Evolutionary conservation across 1,140 invertebrate genomes (phyloP), one percentile per base, ranked within the genome.

Genomic region (Paraescarpia echinospica): DNA sequence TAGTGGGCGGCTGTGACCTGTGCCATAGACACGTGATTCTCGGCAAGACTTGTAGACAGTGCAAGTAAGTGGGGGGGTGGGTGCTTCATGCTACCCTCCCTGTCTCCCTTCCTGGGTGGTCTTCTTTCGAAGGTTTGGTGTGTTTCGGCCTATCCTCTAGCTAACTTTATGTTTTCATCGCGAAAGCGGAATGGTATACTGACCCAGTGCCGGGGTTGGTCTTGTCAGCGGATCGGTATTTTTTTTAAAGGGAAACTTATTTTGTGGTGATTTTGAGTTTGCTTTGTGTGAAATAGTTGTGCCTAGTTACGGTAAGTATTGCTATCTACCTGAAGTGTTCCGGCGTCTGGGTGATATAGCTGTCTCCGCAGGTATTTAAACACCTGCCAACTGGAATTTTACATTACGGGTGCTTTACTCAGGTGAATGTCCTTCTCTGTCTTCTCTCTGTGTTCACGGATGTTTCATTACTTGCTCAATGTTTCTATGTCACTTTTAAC

Each of bases 1-100:
- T 90, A 34, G 34, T 90, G 18, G 90, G 90, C 90, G 98, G 97
- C 1, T 99, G 98, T 96, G 98, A 98, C 96, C 97, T 98, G 94
- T 99, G 98, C 96, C 97, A 98, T 93, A 98, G 98, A 95, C 98
- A 98, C 96, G 98, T 99, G 97, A 98, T 98, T 94, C 97, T 98
- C 95, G 98, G 98, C 90, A 97, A 98, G 91, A 98, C 98, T 96
- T 99, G 99, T 96, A 99, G 98, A 96, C 98, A 99, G 95, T 99
- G 98, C 97, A 99, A 99, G 96, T 96, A 95, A 96, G 96, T 92
- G 59, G 2, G 18, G 2, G 8, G 59, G 59, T 14, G 59, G 59
- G 59, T 77, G 88, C 27, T 31, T 77, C 8, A 14, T 12, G 22
- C 59, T 27, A 77, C 90, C 35, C 90, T 90, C 35, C n/a, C 34